Conservation (phyloP, 1,140 invertebrate species). For the Cyclargus thomasi region DNA sequence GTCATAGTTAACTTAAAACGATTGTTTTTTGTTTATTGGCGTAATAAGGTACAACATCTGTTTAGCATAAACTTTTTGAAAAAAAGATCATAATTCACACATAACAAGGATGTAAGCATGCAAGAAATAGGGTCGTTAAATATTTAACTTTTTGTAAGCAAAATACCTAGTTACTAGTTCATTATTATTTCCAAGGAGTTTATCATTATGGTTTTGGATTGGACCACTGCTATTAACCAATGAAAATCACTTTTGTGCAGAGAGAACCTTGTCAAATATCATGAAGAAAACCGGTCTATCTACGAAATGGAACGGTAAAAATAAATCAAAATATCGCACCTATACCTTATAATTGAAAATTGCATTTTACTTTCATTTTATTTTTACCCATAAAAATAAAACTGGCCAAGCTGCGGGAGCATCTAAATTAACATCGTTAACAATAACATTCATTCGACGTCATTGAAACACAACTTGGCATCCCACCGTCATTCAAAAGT, state of each 20-base stretch:
- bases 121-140: not conserved
- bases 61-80: not conserved
- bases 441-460: not conserved
- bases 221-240: no score
- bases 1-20: not conserved
- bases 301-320: no score
- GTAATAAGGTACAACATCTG: not conserved
- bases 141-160: not conserved
- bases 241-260: no score
- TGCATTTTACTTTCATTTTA: not conserved
- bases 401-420: not conserved
- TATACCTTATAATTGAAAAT: not conserved
- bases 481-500: not conserved
- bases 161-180: no score
- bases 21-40: not conserved
- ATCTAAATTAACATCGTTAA: not conserved
- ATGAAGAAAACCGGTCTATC: no score
- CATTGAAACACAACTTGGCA: not conserved
- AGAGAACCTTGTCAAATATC: no score
- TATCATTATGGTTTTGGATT: no score
- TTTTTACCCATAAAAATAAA: not conserved
- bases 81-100: not conserved
- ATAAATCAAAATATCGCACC: no score
- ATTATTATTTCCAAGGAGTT: no score
- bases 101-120: not conserved